Evolutionary conservation across 2,888 invertebrate species (phyloP).

Genomic region (Eilema sororculum): DNA sequence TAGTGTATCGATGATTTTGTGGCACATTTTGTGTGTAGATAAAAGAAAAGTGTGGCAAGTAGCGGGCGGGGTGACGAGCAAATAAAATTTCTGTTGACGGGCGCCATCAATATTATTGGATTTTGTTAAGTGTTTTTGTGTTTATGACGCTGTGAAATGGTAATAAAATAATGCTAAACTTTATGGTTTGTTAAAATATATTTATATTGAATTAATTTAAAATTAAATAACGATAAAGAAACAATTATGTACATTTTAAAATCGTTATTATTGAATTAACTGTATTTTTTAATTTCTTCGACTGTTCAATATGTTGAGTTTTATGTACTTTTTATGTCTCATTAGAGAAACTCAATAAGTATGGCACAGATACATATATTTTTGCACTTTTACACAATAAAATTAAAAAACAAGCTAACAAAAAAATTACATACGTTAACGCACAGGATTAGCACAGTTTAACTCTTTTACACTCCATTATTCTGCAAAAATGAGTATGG

Average conservation of each 20-base stretch:
- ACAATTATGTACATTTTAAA: background rate
- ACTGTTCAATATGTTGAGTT: background rate
- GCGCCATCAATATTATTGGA: slow-evolving; percentile 41
- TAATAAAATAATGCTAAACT: slow-evolving; percentile 1
- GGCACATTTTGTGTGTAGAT: slow-evolving; percentile 48
- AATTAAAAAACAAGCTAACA: too few relatives aligned
- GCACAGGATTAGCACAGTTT: too few relatives aligned
- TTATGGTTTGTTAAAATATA: background rate
- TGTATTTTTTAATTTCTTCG: background rate
- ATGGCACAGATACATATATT: background rate
- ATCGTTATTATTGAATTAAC: background rate
- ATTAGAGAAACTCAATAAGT: background rate
- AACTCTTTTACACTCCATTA: too few relatives aligned
- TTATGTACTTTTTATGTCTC: background rate
- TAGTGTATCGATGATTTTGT: slow-evolving; percentile 78
- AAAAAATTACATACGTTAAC: too few relatives aligned
- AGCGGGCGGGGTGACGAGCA: slow-evolving; percentile 42
- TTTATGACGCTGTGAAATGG: slow-evolving; percentile 23
- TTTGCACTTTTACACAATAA: too few relatives aligned
- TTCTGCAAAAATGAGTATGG: too few relatives aligned
- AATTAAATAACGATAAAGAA: background rate
- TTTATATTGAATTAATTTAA: background rate
- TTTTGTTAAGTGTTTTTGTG: slow-evolving; percentile 26
- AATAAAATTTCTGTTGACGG: slow-evolving; percentile 47
- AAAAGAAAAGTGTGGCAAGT: slow-evolving; percentile 47